Base-by-base conservation (phyloP, 2,888 invertebrate genomes). In the Conchocele bisecta region DNA sequence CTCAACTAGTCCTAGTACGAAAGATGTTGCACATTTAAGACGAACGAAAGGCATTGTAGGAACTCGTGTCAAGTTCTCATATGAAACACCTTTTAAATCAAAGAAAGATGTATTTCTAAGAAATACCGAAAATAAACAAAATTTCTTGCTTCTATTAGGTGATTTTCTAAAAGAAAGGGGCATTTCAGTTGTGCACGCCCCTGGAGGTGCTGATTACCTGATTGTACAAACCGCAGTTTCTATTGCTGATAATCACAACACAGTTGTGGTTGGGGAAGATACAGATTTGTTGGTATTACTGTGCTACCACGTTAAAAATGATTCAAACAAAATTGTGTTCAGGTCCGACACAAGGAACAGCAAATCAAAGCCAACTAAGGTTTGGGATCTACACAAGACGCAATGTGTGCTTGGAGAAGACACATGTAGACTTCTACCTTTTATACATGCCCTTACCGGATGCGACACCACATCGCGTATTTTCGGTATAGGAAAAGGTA, bases 121-220 rank as follows among this genome's bases (percentile, higher is more conserved):
- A 13, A 82, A 82, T 57, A 29, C 11, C 39, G 44, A 46, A 15
- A 83, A 83, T 73, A 84, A 81, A 53, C 75, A 81, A 33, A 37
- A 39, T 2, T 82, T 84, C 48, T 69, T 83, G 1, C 37, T 58
- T n/a, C 11, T 75, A 5, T 57, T 81, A 24, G 17, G 56, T 26
- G 42, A 58, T 11, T 15, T 60, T 3, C 56, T 79, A n/a, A 15
- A 41, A 24, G 24, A 53, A 22, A 11, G 24, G 33, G 77, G 69
- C 6, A 35, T 31, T 11, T 33, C 17, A 24, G 42, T 50, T 11
- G 33, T n/a, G 24, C 48, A 60, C 37, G 61, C 69, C 2, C 24
- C 31, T n/a, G 57, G 42, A 2, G 61, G 57, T 51, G 69, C 69
- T n/a, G 69, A 69, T 39, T 9, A 33, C 1, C 54, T 68, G 11